Percentiles rank a stretch among this genome's conserved stretches.
Conservation (phyloP, 2,797 vertebrate genomes). For the Leptoclinus maculatus region DNA sequence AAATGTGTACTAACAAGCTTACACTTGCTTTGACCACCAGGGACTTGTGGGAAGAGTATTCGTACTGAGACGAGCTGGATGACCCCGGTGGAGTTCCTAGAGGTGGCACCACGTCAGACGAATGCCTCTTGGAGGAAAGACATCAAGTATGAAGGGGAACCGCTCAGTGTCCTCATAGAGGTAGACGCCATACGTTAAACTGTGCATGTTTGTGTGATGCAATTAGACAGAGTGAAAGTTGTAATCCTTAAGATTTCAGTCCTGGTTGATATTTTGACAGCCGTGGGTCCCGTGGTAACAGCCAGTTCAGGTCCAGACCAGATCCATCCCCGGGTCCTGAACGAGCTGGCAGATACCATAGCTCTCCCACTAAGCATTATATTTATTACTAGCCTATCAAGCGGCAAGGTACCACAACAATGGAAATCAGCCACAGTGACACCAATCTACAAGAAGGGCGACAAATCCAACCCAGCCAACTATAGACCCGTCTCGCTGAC, state of each 20-base stretch:
- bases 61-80: constrained; percentile 78
- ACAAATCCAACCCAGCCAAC: too few species aligned
- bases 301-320: too few species aligned
- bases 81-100: constrained; percentile 73
- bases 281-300: too few species aligned
- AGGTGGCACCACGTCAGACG: background rate
- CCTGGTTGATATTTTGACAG: background rate
- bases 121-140: constrained; percentile 70
- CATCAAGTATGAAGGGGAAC: constrained; percentile 68
- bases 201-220: background rate
- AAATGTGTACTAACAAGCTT: background rate
- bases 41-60: constrained; percentile 73
- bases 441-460: too few species aligned
- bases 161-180: constrained; percentile 64
- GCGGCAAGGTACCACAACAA: too few species aligned
- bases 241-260: background rate
- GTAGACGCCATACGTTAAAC: constrained; percentile 44
- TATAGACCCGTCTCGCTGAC: too few species aligned
- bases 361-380: too few species aligned
- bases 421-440: too few species aligned
- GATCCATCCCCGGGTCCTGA: too few species aligned
- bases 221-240: background rate
- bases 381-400: too few species aligned
- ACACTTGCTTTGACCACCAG: constrained; percentile 35
- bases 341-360: too few species aligned